A percentile compares a stretch with the other conserved stretches of the same genome.
These are phyloP conservation scores for Miichthys miiuy DNA, from an alignment of 2,797 vertebrate genomes.

Conservation along the genomic window DNA sequence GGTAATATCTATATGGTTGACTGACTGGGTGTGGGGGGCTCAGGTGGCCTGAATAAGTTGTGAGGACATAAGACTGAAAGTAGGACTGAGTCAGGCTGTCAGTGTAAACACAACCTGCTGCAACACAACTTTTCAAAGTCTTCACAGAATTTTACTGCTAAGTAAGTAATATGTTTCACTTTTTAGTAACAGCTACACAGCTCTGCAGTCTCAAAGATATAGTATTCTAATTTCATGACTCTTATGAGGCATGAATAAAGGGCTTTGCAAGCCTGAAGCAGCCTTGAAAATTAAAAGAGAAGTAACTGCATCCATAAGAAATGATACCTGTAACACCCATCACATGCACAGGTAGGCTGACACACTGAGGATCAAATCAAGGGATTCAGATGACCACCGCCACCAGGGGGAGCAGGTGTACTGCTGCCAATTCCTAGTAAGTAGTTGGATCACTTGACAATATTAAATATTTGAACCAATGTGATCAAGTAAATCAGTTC, in stretches of 20 bases:
- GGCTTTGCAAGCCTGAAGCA: neutral
- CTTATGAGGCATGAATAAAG: neutral
- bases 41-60: conserved; percentile 63
- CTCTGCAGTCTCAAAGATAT: neutral
- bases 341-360: neutral
- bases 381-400: conserved; percentile 19
- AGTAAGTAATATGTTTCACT: neutral
- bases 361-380: neutral
- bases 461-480: neutral
- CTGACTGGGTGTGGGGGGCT: conserved; percentile 51
- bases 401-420: conserved; percentile 81
- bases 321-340: neutral
- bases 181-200: neutral
- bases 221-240: neutral
- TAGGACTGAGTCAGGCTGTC: conserved; percentile 2
- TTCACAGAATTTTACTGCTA: neutral
- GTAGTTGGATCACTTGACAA: neutral
- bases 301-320: neutral
- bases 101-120: conserved; percentile 15
- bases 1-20: conserved; percentile 48
- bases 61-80: conserved; percentile 38
- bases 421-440: conserved; percentile 35
- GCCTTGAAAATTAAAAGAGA: neutral
- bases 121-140: neutral
- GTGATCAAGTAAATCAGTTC: neutral